phyloP scores from a whole-genome alignment of 2,113 vertebrate species.

The Calidris pygmaea region DNA sequence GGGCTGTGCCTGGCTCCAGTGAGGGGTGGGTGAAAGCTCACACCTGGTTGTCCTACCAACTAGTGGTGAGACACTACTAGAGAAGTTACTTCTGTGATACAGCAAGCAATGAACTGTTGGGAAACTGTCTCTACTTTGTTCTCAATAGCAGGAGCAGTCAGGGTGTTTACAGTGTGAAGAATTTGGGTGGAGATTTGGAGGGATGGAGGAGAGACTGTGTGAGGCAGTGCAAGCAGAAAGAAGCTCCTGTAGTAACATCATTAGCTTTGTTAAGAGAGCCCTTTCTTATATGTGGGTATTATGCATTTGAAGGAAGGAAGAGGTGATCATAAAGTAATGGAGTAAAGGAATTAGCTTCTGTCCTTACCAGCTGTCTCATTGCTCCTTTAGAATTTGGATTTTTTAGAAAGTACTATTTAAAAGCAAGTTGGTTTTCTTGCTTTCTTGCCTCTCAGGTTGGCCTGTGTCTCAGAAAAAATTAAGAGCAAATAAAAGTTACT shows the following conservation, averaged over 20 bases:
- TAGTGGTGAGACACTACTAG: no score
- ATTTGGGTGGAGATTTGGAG: neutral
- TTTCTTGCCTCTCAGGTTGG: neutral
- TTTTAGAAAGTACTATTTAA: neutral
- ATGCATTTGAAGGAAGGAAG: neutral
- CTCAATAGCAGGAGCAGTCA: neutral
- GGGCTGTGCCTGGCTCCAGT: neutral
- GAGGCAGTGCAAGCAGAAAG: neutral
- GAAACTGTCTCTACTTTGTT: neutral
- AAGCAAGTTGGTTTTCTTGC: neutral
- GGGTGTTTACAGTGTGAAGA: neutral
- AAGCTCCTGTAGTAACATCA: neutral
- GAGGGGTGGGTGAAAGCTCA: neutral
- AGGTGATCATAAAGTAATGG: neutral
- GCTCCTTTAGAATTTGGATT: neutral
- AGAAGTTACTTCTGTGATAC: neutral
- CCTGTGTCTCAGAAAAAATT: neutral
- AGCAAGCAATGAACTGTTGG: neutral
- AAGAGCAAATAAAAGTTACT: neutral
- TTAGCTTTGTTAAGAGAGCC: neutral
- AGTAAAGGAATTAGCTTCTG: neutral
- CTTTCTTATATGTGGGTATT: neutral
- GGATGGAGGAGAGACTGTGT: neutral
- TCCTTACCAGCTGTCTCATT: neutral
- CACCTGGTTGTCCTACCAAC: neutral